Percentiles rank a stretch among this genome's conserved stretches.
phyloP scores from a whole-genome alignment of 1,140 invertebrate genomes.

The Ctenoplectra terminalis region DNA sequence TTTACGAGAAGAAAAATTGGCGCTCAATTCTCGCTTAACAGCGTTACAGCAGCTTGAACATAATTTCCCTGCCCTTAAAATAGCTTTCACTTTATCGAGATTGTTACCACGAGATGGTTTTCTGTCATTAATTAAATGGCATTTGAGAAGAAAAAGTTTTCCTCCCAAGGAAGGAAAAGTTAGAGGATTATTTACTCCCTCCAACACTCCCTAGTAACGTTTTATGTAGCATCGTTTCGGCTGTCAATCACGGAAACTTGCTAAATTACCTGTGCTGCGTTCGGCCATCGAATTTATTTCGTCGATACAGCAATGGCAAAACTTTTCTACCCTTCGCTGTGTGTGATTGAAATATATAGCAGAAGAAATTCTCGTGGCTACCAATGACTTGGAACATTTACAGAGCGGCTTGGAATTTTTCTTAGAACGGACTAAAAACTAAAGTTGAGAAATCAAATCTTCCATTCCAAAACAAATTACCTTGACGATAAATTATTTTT shows the following conservation, averaged over 20 bases:
- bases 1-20: too few relatives aligned
- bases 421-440: too few relatives aligned
- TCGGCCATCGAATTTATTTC: conserved; percentile 48
- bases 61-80: too few relatives aligned
- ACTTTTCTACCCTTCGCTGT: neutral
- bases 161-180: conserved; percentile 59
- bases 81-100: neutral
- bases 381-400: too few relatives aligned
- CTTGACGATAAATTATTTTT: too few relatives aligned
- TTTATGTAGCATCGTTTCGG: conserved; percentile 31
- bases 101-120: neutral
- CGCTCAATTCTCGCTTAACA: too few relatives aligned
- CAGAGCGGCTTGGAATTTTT: too few relatives aligned
- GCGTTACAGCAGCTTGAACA: too few relatives aligned
- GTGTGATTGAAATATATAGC: conserved; percentile 1
- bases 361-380: too few relatives aligned
- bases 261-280: conserved; percentile 58
- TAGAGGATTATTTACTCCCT: too few relatives aligned
- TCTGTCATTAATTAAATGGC: conserved; percentile 46
- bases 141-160: neutral
- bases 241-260: conserved; percentile 69
- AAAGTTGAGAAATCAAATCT: too few relatives aligned
- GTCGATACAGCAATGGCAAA: conserved; percentile 12
- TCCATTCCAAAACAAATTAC: too few relatives aligned
- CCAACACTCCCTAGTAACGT: neutral